Evolutionary conservation across 2,797 vertebrate species (phyloP).

Genomic region (Poecilia velifera): DNA sequence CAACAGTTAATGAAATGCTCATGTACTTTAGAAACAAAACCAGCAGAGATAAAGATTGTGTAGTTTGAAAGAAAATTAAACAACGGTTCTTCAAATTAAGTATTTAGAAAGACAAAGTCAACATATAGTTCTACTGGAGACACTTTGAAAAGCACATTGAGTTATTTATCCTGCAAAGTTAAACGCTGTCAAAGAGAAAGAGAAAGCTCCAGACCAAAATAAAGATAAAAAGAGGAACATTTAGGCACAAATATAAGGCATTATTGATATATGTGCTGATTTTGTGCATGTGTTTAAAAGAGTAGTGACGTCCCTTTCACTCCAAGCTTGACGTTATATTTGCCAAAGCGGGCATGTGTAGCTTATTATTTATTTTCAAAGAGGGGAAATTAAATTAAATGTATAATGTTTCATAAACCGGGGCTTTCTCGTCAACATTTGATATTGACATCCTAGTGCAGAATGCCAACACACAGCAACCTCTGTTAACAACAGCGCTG

Average conservation of each 20-base stretch:
- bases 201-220: neutral
- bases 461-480: slow-evolving; percentile 55
- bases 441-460: slow-evolving; percentile 54
- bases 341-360: slow-evolving; percentile 34
- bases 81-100: too few species aligned
- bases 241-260: neutral
- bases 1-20: neutral
- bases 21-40: neutral
- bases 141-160: neutral
- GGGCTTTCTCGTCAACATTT: slow-evolving; percentile 60
- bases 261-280: neutral
- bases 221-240: neutral
- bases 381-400: slow-evolving; percentile 60
- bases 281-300: neutral
- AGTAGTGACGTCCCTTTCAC: neutral
- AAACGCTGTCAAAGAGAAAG: neutral
- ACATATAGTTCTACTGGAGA: neutral
- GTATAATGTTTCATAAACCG: slow-evolving; percentile 54
- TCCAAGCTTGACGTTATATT: slow-evolving; percentile 25
- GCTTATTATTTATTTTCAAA: slow-evolving; percentile 58
- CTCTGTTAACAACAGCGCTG: slow-evolving; percentile 64
- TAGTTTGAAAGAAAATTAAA: neutral
- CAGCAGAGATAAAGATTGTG: too few species aligned
- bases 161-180: neutral
- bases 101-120: neutral